Percentiles rank a stretch among this genome's conserved stretches.
Evolutionary conservation across 2,797 vertebrate species (phyloP).

Genomic region (Tarsius wallacei): DNA sequence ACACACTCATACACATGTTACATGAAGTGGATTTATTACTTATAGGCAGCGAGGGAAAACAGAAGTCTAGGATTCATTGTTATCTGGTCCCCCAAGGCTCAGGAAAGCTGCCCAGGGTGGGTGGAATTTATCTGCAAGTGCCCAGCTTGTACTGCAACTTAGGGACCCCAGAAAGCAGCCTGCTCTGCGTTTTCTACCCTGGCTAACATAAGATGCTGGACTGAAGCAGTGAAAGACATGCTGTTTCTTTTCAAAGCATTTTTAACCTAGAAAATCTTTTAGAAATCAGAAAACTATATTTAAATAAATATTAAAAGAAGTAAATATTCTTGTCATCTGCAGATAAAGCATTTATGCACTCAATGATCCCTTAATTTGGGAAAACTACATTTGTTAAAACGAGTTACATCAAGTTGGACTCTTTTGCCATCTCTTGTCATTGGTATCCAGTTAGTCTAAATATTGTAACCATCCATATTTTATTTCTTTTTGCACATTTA

Average conservation of each 20-base stretch:
- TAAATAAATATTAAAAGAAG: conserved; percentile 46
- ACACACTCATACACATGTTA: not conserved
- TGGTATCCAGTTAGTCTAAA: conserved; percentile 1
- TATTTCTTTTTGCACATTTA: conserved; percentile 45
- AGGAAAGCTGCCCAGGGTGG: not conserved
- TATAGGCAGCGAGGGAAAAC: not conserved
- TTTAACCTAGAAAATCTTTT: conserved; percentile 54
- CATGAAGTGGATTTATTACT: not conserved
- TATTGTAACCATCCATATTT: not conserved
- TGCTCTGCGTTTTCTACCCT: not conserved
- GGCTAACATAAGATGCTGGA: not conserved
- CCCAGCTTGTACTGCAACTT: not conserved
- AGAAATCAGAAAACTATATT: conserved; percentile 15
- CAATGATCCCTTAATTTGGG: not conserved
- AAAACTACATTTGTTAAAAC: conserved; percentile 47
- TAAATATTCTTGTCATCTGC: conserved; percentile 6
- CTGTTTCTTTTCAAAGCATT: conserved; percentile 14
- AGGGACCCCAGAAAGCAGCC: not conserved
- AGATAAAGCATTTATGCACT: conserved; percentile 52
- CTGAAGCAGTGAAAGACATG: not conserved
- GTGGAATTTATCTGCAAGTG: not conserved
- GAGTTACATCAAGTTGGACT: not conserved
- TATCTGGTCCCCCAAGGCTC: not conserved
- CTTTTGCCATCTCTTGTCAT: not conserved
- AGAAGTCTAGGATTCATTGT: not conserved